phyloP scores from a whole-genome alignment of 23 tunicate species.

The Halocynthia aurantium region DNA sequence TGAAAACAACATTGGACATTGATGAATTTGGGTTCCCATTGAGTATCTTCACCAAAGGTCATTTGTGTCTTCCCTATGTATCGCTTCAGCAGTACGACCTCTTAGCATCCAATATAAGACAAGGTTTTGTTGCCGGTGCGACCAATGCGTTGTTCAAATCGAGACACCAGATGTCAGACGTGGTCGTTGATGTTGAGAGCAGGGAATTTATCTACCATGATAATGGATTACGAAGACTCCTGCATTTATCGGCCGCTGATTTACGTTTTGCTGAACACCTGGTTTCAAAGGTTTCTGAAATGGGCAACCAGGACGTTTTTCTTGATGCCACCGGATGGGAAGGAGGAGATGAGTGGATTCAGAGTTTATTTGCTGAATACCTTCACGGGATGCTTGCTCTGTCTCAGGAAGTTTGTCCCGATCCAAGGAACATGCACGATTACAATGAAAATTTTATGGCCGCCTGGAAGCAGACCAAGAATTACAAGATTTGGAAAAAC shows the following conservation, averaged over 20 bases:
- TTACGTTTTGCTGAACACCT: constrained; percentile 75
- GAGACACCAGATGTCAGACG: constrained; percentile 50
- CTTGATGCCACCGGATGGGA: constrained; percentile 70
- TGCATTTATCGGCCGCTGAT: constrained; percentile 72
- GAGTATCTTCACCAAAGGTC: constrained; percentile 59
- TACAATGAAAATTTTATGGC: constrained; percentile 57
- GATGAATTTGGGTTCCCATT: constrained; percentile 67
- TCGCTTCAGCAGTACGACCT: constrained; percentile 62
- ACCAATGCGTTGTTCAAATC: constrained; percentile 71
- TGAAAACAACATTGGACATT: neutral
- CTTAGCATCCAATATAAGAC: constrained; percentile 23
- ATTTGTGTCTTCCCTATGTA: constrained; percentile 64
- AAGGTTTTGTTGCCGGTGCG: constrained; percentile 74
- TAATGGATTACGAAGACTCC: constrained; percentile 25
- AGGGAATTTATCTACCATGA: constrained; percentile 31
- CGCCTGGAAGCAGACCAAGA: constrained; percentile 68
- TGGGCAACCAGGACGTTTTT: constrained; percentile 24
- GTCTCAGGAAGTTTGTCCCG: constrained; percentile 10
- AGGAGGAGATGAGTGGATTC: constrained; percentile 90
- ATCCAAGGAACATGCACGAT: constrained; percentile 52
- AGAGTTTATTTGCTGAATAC: constrained; percentile 54
- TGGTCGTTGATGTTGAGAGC: constrained; percentile 54
- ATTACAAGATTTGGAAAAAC: constrained; percentile 43
- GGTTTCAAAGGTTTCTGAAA: constrained; percentile 29
- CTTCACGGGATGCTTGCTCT: constrained; percentile 33